Evolutionary conservation across 2,113 vertebrate genomes (phyloP).

Genomic region (Trogon surrucura): DNA sequence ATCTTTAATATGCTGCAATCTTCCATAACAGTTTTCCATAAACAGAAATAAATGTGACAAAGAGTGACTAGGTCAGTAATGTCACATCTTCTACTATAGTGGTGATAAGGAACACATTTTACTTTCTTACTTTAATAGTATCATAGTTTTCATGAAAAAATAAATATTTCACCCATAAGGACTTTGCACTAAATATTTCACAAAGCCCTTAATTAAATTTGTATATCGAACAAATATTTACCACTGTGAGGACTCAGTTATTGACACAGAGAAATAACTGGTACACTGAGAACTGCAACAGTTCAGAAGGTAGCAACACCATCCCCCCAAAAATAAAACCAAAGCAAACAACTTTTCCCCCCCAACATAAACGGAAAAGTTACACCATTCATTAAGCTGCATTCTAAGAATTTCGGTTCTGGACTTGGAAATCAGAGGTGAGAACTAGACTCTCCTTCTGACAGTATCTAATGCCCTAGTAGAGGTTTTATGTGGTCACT

Average conservation of each 20-base stretch:
- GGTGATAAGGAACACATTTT: fast-evolving
- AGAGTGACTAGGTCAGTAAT: background rate
- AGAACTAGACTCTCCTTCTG: background rate
- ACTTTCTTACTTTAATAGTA: background rate
- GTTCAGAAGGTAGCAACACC: background rate
- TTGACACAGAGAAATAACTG: background rate
- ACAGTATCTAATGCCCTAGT: background rate
- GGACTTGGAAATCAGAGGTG: background rate
- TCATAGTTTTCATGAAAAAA: background rate
- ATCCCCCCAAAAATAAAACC: fast-evolving
- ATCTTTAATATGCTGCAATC: background rate
- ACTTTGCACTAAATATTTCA: background rate
- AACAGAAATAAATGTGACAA: background rate
- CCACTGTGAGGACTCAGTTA: background rate
- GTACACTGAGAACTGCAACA: background rate
- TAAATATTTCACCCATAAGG: background rate
- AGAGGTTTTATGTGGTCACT: background rate
- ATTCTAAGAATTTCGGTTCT: background rate
- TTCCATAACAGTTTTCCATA: background rate
- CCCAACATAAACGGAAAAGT: background rate
- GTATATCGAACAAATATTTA: background rate
- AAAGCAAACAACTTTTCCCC: background rate
- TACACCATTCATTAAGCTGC: background rate
- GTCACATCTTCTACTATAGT: background rate
- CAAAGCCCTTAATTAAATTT: background rate